phyloP scores from a whole-genome alignment of 2,113 vertebrate genomes.

The Silurus asotus region DNA sequence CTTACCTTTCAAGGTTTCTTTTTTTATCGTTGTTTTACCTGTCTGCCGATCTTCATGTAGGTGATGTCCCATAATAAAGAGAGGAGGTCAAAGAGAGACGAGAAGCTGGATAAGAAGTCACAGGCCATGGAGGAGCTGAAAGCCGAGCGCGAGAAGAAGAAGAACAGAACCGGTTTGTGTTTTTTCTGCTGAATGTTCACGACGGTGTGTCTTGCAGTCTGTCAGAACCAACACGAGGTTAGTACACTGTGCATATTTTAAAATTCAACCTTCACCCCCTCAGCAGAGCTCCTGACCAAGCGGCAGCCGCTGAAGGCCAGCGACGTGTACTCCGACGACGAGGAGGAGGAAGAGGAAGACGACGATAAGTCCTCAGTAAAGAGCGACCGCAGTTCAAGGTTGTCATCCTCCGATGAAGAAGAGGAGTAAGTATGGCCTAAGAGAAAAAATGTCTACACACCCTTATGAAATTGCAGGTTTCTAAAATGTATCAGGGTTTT shows the following conservation, averaged over 20 bases:
- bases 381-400: constrained; percentile 89
- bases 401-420: constrained; percentile 88
- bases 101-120: constrained; percentile 97
- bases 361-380: constrained; percentile 98
- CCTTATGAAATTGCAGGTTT: too few species aligned
- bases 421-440: constrained; percentile 83
- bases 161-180: constrained; percentile 89
- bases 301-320: constrained; percentile 96
- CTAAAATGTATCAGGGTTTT: too few species aligned
- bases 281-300: constrained; percentile 93
- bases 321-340: constrained; percentile 96
- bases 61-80: constrained; percentile 99
- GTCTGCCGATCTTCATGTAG: constrained; percentile 62
- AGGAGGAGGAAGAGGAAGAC: constrained; percentile 91
- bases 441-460: too few species aligned
- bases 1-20: background rate
- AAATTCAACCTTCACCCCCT: background rate
- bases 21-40: background rate
- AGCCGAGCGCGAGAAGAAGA: constrained; percentile 95
- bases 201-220: background rate
- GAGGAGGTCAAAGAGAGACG: constrained; percentile 91
- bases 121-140: constrained; percentile 99
- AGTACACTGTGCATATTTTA: background rate
- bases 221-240: background rate
- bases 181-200: background rate